Evolutionary conservation across 2,113 vertebrate species (phyloP).

Genomic region (Caretta caretta): DNA sequence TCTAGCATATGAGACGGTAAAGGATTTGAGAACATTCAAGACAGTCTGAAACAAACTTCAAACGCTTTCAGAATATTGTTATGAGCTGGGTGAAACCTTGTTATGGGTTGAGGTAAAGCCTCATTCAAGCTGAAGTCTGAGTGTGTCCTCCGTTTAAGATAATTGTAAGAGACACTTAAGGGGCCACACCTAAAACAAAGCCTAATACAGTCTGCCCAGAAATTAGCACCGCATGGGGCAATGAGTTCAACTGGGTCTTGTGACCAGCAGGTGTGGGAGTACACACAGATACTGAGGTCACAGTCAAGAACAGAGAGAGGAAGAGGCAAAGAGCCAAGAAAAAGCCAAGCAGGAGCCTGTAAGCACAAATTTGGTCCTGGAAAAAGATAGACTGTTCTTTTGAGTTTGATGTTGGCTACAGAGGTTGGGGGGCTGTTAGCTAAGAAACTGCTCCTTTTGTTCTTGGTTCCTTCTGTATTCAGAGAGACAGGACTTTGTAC

Average conservation of each 20-base stretch:
- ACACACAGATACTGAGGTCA: not conserved
- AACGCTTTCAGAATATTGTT: not conserved
- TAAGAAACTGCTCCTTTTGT: not conserved
- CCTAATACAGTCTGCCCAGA: not conserved
- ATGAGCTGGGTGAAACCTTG: not conserved
- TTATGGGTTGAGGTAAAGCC: not conserved
- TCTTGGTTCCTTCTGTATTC: not conserved
- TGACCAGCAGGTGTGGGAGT: not conserved
- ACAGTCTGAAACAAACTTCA: not conserved
- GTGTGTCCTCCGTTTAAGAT: not conserved
- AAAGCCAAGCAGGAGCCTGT: not conserved
- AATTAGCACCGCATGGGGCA: not conserved
- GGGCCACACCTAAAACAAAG: not conserved
- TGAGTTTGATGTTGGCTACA: not conserved
- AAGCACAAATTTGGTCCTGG: not conserved
- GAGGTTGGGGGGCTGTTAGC: not conserved
- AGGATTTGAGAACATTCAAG: not conserved
- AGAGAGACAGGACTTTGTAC: too few species aligned
- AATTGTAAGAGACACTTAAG: not conserved
- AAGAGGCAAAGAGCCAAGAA: not conserved
- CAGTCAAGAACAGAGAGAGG: not conserved
- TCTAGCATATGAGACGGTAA: rapidly evolving
- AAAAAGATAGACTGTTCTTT: not conserved
- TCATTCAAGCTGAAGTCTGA: not conserved
- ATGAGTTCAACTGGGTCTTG: not conserved